Conservation (phyloP, 2,113 vertebrate genomes). For the Dipodomys ordii region DNA sequence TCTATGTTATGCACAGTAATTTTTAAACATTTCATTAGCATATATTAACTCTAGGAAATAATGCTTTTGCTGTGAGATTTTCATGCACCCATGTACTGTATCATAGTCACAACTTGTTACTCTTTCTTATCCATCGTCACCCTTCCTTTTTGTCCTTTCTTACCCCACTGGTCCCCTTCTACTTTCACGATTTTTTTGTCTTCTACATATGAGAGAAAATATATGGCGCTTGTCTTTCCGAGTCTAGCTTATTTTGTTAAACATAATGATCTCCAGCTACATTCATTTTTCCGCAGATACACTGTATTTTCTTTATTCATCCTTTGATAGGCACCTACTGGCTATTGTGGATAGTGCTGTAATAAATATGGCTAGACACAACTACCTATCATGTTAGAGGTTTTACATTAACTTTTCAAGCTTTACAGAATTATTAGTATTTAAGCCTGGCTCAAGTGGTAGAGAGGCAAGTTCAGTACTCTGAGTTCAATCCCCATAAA, state of each 20-base stretch:
- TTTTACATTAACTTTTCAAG: conserved; percentile 34
- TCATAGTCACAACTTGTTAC: not conserved
- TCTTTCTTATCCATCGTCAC: not conserved
- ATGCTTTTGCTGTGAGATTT: not conserved
- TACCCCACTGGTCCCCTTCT: not conserved
- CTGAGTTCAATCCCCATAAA: too few species aligned
- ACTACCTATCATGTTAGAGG: not conserved
- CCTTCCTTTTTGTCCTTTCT: not conserved
- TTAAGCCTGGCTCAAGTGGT: not conserved
- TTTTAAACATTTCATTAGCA: not conserved
- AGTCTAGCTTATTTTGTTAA: not conserved
- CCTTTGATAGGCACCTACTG: not conserved
- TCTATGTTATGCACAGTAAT: not conserved
- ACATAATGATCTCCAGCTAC: not conserved
- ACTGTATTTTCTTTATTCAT: not conserved
- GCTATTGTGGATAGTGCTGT: not conserved
- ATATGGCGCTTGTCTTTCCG: not conserved
- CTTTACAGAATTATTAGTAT: not conserved
- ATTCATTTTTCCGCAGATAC: not conserved
- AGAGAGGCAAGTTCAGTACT: too few species aligned
- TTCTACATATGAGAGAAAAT: not conserved
- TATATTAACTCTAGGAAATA: too few species aligned
- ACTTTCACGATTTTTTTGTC: not conserved
- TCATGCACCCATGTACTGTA: not conserved
- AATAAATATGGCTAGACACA: not conserved